Base-by-base conservation (phyloP, 2,888 invertebrate species). In the Scrobipalpa atriplicella region DNA sequence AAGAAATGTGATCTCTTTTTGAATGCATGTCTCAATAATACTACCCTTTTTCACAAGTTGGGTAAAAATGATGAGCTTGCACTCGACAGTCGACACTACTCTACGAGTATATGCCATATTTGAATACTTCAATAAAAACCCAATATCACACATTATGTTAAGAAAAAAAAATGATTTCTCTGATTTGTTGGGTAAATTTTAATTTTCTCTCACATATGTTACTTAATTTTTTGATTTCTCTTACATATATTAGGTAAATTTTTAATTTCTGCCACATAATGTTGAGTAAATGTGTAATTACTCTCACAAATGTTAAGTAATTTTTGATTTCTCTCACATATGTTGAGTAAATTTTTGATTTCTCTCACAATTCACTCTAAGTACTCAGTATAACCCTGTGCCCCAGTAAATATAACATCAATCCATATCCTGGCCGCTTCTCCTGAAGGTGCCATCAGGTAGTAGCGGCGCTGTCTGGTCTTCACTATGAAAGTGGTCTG, bases 391-490 rank as follows among this genome's bases (percentile, higher is more conserved):
- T 98, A 98, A 0, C 97, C 98, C 83, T 98, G 98, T 1, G 98
- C 98, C 10, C 98, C 98, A 0, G 98, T 98, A 89, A 98, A 98
- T 64, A 98, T 95, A 8, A 98, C 97, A 90, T 99, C 99, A 66
- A 99, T 98, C 99, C 99, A 99, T 77, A 99, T 97, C 72, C 99
- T 93, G 92, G 99, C 98, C 0, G 98, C 97, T 83, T 98, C 98
- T 8, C 98, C 96, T 0, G 97, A 97, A 0, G 98, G 98, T 9
- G 99, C 98, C 95, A 98, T 97, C 52, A 99, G 93, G 86, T 97
- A 97, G 87, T 98, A 99, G 64, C 96, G 95, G 66, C 98, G 94
- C 75, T 98, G 97, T 72, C 96, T 95, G 0, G 99, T 98, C 90
- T 99, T 99, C 68, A 99, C 97, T 78, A 98, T 97, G 85, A 99